Evolutionary conservation across 2,888 invertebrate species (phyloP).

Genomic region (Lasioglossum villosulum): DNA sequence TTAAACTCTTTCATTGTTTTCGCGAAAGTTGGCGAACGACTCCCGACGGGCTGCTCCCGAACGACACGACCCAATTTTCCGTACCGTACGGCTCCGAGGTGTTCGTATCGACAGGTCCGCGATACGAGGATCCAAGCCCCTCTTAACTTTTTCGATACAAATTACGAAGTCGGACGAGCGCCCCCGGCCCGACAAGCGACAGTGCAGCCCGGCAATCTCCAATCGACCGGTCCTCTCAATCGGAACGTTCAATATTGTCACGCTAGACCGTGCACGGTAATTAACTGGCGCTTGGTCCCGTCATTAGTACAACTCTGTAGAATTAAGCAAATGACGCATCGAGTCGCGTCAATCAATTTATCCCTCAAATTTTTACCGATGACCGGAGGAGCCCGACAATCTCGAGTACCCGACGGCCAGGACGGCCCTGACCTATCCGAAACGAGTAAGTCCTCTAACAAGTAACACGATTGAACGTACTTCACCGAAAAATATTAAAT

Average conservation of each 20-base stretch:
- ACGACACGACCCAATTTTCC: conserved; percentile 55
- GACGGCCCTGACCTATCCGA: too few species aligned
- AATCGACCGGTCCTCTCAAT: conserved; percentile 19
- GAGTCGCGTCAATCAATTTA: background rate
- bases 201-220: background rate
- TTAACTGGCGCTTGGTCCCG: background rate
- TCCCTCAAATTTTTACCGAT: background rate
- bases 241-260: conserved; percentile 22
- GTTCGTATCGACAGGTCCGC: conserved; percentile 49
- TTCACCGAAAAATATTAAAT: too few species aligned
- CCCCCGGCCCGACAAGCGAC: background rate
- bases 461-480: too few species aligned
- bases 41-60: conserved; percentile 38
- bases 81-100: conserved; percentile 25
- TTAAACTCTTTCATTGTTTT: conserved; percentile 55
- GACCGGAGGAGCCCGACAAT: background rate
- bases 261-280: conserved; percentile 28
- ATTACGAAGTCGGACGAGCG: conserved; percentile 18
- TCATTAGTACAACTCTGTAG: conserved; percentile 5
- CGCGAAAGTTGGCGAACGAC: conserved; percentile 46
- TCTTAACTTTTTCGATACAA: conserved; percentile 13
- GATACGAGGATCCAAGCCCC: conserved; percentile 5
- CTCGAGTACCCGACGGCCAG: background rate
- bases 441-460: too few species aligned
- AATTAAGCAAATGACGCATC: conserved; percentile 4